Percentiles rank a stretch among this genome's conserved stretches.
These are phyloP conservation scores for Sepiola atlantica DNA, from an alignment of 2,888 invertebrate species.

Conservation along the genomic window DNA sequence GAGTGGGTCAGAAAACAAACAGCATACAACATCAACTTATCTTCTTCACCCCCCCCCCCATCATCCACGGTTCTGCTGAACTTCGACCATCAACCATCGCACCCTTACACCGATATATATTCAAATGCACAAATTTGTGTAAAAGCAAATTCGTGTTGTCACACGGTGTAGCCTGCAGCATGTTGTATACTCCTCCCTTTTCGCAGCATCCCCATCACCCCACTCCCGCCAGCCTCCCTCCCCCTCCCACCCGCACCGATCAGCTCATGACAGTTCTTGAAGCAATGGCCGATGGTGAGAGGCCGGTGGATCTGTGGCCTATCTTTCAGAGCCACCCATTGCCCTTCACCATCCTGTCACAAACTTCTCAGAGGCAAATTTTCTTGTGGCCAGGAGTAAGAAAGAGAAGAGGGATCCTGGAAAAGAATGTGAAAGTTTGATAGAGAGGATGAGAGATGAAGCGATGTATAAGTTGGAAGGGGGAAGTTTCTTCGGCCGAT, in stretches of 20 bases:
- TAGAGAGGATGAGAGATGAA: not conserved
- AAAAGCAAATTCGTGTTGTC: slow-evolving; percentile 22
- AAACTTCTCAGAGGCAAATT: not conserved
- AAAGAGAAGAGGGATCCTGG: slow-evolving; percentile 22
- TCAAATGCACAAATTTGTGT: slow-evolving; percentile 8
- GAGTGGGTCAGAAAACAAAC: not conserved
- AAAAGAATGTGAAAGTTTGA: not conserved
- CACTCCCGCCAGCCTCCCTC: too few relatives aligned
- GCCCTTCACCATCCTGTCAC: not conserved
- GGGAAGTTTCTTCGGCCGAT: not conserved
- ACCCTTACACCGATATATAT: not conserved
- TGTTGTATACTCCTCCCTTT: not conserved
- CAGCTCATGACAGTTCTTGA: not conserved
- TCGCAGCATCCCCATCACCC: too few relatives aligned
- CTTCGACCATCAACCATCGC: not conserved
- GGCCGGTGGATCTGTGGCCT: too few relatives aligned
- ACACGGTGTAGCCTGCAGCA: slow-evolving; percentile 20
- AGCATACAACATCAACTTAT: not conserved
- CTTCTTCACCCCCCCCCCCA: not conserved
- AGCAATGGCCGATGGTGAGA: slow-evolving; percentile 8
- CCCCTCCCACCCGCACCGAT: not conserved
- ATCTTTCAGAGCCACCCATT: not conserved
- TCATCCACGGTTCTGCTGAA: not conserved
- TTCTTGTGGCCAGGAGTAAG: not conserved
- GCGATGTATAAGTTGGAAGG: not conserved